Percentiles rank a stretch among this genome's conserved stretches.
Evolutionary conservation across 2,888 invertebrate genomes (phyloP).

Genomic region (Spialia ferax): DNA sequence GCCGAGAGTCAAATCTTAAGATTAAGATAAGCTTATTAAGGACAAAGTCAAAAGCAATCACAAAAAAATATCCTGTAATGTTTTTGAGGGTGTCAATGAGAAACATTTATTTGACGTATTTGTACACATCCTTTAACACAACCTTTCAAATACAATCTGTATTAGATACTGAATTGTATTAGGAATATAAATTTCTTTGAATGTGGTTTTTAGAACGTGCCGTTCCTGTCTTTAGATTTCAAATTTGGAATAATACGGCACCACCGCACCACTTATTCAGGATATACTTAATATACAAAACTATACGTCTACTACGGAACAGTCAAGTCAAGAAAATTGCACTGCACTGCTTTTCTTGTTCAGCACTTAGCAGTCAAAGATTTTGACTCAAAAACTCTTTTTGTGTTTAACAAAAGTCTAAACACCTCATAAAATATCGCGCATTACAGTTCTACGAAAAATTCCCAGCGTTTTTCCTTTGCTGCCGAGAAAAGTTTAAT

Average conservation of each 20-base stretch:
- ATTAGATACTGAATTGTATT: too few relatives aligned
- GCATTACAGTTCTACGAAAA: slow-evolving; percentile 33
- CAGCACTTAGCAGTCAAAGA: slow-evolving; percentile 13
- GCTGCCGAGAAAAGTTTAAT: slow-evolving; percentile 37
- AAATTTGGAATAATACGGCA: not conserved
- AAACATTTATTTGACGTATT: too few relatives aligned
- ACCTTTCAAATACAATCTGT: too few relatives aligned
- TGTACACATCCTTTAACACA: too few relatives aligned
- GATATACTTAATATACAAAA: too few relatives aligned
- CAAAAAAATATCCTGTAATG: too few relatives aligned
- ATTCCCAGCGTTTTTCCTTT: slow-evolving; percentile 34
- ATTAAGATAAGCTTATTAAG: too few relatives aligned
- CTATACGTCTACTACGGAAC: not conserved
- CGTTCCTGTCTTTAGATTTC: not conserved
- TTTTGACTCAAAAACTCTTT: slow-evolving; percentile 23
- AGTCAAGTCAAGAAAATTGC: not conserved
- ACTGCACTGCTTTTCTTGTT: slow-evolving; percentile 20
- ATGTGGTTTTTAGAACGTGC: not conserved
- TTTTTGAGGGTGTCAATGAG: too few relatives aligned
- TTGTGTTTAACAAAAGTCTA: slow-evolving; percentile 29
- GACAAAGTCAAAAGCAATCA: too few relatives aligned
- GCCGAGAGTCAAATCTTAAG: too few relatives aligned
- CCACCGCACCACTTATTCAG: too few relatives aligned
- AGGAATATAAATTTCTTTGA: too few relatives aligned
- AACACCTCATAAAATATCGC: slow-evolving; percentile 37